Percentiles rank a stretch among this genome's conserved stretches.
phyloP scores from a whole-genome alignment of 2,888 invertebrate genomes.

The Phrixothrix hirtus region DNA sequence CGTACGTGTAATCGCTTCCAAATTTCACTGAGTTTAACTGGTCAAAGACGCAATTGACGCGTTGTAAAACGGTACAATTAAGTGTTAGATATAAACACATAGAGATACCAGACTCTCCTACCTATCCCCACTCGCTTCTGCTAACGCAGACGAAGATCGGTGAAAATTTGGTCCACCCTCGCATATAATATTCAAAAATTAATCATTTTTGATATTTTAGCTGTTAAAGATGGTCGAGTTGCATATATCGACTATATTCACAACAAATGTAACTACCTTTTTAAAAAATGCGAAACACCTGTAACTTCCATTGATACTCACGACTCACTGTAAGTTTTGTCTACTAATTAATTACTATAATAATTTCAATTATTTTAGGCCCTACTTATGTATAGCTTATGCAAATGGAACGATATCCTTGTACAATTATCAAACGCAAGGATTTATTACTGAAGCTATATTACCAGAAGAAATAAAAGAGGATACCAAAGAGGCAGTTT shows the following conservation, averaged over 20 bases:
- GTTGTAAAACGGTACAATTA: no score
- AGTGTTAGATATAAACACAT: no score
- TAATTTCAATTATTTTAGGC: conserved; percentile 47
- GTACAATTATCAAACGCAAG: conserved; percentile 53
- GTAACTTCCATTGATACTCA: conserved; percentile 58
- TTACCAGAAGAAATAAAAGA: conserved; percentile 24
- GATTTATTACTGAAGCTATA: conserved; percentile 34
- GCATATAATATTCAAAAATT: no score
- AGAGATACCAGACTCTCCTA: no score
- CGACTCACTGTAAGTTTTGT: conserved; percentile 57
- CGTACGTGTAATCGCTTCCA: no score
- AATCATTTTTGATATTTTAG: no score
- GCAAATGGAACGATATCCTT: conserved; percentile 57
- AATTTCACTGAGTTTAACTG: no score
- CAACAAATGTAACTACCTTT: conserved; percentile 55
- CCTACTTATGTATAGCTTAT: conserved; percentile 58
- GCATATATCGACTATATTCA: conserved; percentile 59
- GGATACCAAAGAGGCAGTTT: not conserved
- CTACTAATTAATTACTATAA: conserved; percentile 6
- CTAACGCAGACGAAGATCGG: no score
- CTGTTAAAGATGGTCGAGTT: conserved; percentile 57
- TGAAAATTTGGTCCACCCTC: no score
- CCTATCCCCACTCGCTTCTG: no score
- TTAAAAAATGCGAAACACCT: conserved; percentile 52
- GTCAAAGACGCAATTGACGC: no score